Percentiles rank a stretch among this genome's conserved stretches.
These are phyloP conservation scores for Coremacera marginata DNA, from an alignment of 2,888 invertebrate genomes.

Conservation along the genomic window DNA sequence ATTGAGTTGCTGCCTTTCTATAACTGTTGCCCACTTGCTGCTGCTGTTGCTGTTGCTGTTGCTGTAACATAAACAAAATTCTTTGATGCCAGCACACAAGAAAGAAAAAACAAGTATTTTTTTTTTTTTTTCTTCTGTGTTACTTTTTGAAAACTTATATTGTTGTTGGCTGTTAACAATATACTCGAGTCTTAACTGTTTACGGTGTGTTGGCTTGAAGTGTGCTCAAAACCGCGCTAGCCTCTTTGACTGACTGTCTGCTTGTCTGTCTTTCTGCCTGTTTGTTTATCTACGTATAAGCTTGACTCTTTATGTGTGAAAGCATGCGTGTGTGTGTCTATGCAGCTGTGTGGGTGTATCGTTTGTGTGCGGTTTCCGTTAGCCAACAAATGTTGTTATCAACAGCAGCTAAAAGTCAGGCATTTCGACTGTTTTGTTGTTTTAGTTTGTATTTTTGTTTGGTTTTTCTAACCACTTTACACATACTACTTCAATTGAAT, in stretches of 20 bases:
- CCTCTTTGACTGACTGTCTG: not conserved
- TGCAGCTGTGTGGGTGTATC: conserved; percentile 7
- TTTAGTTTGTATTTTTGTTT: conserved; percentile 56
- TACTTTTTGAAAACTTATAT: conserved; percentile 26
- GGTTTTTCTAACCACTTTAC: conserved; percentile 31
- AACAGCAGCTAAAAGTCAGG: conserved; percentile 9
- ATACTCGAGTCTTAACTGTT: conserved; percentile 26
- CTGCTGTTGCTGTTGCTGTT: not conserved
- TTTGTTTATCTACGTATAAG: not conserved
- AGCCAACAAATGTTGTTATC: conserved; percentile 33
- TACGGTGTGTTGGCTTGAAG: conserved; percentile 1
- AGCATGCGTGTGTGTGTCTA: not conserved
- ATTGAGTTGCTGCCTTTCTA: not conserved
- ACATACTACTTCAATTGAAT: not conserved
- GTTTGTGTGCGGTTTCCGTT: conserved; percentile 37
- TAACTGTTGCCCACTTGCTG: not conserved
- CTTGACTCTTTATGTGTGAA: not conserved
- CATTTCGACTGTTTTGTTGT: conserved; percentile 38
- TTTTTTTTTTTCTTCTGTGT: conserved; percentile 30
- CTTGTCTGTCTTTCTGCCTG: not conserved
- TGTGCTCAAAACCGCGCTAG: conserved; percentile 19
- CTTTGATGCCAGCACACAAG: not conserved
- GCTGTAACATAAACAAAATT: conserved; percentile 25
- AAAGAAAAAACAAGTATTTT: conserved; percentile 6
- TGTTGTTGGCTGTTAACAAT: conserved; percentile 35